Evolutionary conservation across 1,140 invertebrate species (phyloP), one percentile per base, ranked within the genome.

Genomic region (Drosophila auraria): DNA sequence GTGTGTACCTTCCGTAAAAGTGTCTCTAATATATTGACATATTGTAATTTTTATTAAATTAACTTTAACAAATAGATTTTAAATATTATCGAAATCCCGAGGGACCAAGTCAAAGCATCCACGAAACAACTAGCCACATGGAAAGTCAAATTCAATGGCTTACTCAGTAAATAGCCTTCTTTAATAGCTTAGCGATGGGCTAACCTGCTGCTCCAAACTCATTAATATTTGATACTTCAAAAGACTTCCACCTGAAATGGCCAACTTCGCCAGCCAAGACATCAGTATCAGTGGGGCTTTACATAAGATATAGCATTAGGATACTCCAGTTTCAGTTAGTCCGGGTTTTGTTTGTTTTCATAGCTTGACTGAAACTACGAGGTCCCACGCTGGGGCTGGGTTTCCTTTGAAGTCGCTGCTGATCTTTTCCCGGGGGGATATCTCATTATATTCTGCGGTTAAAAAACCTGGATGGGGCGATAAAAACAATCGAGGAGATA

Each of bases 191-290:
- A 56, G 77, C 23, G 36, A 77, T 77, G 65, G 70, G 27, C n/a
- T 17, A 53, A 38, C 70, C 68, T 61, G 70, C 70, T 61, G 70
- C 54, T 68, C 20, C 23, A 25, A 23, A 15, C 47, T 51, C 73
- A 82, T 82, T 70, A 81, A 78, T 84, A 84, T 78, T 81, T 73
- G 0, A 9, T 57, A 80, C 80, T 80, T 87, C 83, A 87, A 87
- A 86, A 53, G 76, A 66, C 49, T 66, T 58, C 38, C 17, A 38
- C 54, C 56, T 33, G 33, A 65, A 58, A 53, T 57, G 38, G 57
- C 23, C 38, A 58, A 27, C 36, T 9, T 1, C 38, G 15, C 56
- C 38, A 20, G 27, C 4, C 42, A 36, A 36, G 3, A 9, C 53
- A 15, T 15, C 12, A 7, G 15, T n/a, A 15, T 15, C 12, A 7